Evolutionary conservation across 2,113 vertebrate species (phyloP).

Genomic region (Syngnathoides biaculeatus): DNA sequence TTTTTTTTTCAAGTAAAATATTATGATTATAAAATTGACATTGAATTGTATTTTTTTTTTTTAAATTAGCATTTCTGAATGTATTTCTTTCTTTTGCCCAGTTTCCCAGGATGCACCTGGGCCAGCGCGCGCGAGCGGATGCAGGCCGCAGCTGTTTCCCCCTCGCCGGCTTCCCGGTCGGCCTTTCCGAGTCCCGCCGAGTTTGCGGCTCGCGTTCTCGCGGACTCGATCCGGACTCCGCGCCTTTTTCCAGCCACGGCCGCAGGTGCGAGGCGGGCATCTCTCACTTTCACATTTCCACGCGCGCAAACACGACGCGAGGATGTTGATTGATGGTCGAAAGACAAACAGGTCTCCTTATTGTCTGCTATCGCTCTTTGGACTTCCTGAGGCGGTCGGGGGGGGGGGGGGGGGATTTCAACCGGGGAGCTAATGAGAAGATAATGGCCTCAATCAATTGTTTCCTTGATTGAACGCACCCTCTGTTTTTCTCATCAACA

Average conservation of each 20-base stretch:
- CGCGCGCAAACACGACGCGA: background rate
- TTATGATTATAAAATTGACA: too few relatives aligned
- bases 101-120: conserved; percentile 84
- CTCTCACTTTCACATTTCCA: conserved; percentile 17
- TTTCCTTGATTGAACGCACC: conserved; percentile 53
- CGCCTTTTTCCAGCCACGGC: conserved; percentile 53
- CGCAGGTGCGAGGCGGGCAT: conserved; percentile 59
- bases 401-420: conserved; percentile 13
- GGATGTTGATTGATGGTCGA: background rate
- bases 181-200: background rate
- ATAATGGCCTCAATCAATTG: conserved; percentile 45
- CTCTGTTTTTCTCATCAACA: conserved; percentile 22
- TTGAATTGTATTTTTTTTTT: too few relatives aligned
- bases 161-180: conserved; percentile 72
- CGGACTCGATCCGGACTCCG: background rate
- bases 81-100: too few relatives aligned
- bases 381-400: conserved; percentile 18
- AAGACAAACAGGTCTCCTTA: conserved; percentile 20
- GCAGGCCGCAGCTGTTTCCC: conserved; percentile 79
- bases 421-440: conserved; percentile 32
- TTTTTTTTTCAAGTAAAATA: too few relatives aligned
- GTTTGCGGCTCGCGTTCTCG: background rate
- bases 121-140: conserved; percentile 58
- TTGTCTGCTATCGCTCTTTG: conserved; percentile 40
- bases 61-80: too few relatives aligned